Base-by-base conservation (phyloP, 1,140 invertebrate species). In the Drosophila trapezifrons region DNA sequence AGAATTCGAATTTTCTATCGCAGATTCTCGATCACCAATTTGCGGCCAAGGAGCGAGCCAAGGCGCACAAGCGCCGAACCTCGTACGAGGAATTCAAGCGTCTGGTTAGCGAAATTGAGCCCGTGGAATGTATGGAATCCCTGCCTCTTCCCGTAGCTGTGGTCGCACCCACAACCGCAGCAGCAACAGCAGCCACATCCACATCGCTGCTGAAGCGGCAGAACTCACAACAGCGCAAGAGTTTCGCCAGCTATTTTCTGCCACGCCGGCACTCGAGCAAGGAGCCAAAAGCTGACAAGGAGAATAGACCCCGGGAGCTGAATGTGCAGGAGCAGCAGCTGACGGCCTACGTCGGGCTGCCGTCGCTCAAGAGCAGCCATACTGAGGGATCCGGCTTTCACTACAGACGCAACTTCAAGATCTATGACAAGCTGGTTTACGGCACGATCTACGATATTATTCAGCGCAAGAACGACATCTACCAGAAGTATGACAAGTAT, bases 41-140 rank as follows among this genome's bases (percentile, higher is more conserved):
- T 80, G 75, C 80, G 75, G 78, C 59, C 64, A 86, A 89, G 66
- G 84, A 91, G 63, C 83, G 90, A 37, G 91, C 86, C 65, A 92
- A 92, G 47, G 90, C 91, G 46, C 89, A 92, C 52, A 80, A 83
- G 42, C 90, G 91, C 40, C 90, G 91, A 63, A 92, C 92, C 54
- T 92, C 91, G 18, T 92, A 92, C 62, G 91, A 92, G 71, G 91
- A 92, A 80, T 92, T 92, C 42, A 92, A 92, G 56, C 83, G 82
- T 49, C 63, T 92, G 43, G 89, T 92, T 49, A 89, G 76, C 58
- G 91, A 92, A 66, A 90, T 91, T 37, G 90, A 92, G 40, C 70
- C 55, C 22, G 25, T 51, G 76, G 80, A 76, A 64, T 81, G 66
- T 40, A 29, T 32, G 13, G 46, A 46, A 15, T 32, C 49, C 22